A percentile compares a stretch with the other conserved stretches of the same genome.
Conservation (phyloP, 92 coral and sea anemone species). For the Scolanthus callimorphus region DNA sequence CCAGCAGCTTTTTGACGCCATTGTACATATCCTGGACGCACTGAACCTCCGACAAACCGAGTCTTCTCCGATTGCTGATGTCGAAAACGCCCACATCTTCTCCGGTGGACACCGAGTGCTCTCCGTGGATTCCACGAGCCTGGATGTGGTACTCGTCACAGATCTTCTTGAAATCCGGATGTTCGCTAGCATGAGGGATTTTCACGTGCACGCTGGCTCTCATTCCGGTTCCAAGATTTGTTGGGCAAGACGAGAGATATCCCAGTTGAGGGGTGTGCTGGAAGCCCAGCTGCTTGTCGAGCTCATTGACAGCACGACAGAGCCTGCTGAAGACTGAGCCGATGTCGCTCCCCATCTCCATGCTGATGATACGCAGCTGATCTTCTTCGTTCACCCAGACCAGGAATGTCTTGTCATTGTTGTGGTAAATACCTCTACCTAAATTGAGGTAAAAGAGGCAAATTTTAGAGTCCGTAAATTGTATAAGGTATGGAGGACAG, state of each 20-base stretch:
- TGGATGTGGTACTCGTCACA: neutral
- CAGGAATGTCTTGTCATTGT: conserved; percentile 20
- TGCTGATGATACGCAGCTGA: neutral
- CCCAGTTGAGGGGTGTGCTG: conserved; percentile 57
- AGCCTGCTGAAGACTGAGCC: neutral
- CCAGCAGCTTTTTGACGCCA: neutral
- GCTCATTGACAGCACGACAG: conserved; percentile 65
- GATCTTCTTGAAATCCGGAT: conserved; percentile 54
- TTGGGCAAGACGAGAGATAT: conserved; percentile 80
- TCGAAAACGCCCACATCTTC: conserved; percentile 80
- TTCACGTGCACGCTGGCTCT: neutral
- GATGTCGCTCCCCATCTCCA: neutral
- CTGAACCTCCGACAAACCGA: neutral
- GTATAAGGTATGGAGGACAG: no score
- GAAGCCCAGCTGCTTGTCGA: conserved; percentile 71
- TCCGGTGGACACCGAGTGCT: neutral
- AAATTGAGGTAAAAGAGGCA: no score
- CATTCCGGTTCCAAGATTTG: conserved; percentile 2
- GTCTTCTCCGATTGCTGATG: conserved; percentile 7
- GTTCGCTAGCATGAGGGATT: conserved; percentile 28
- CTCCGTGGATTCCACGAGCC: neutral
- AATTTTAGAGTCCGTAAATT: no score
- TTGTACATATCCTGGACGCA: neutral
- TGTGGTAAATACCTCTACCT: conserved; percentile 93
- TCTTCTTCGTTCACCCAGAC: neutral